Evolutionary conservation across 2,888 invertebrate species (phyloP), one percentile per base, ranked within the genome.

Genomic region (Didymodactylos carnosus): DNA sequence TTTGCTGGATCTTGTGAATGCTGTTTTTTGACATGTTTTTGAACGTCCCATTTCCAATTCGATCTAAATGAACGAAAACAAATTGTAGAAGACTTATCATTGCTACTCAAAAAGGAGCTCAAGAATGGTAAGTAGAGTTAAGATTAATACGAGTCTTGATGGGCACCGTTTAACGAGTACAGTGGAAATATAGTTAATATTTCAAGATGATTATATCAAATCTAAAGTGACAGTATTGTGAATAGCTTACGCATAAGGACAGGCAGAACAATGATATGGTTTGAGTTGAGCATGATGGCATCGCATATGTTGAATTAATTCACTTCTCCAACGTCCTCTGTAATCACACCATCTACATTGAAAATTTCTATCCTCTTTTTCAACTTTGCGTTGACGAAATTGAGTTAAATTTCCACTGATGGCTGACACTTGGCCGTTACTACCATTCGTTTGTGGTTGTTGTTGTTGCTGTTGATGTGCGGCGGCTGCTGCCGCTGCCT

Each of bases 291-390:
- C 82, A 27, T 75, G 75, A 77, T 83, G 82, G 76, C 83, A 83
- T 77, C 83, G 81, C 82, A 82, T 82, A 76, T 83, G 83, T 76
- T 83, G 82, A 8, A 80, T 82, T 69, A 83, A 81, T 77, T 83
- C 83, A 49, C 81, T 81, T 19, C 82, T 82, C 83, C 83, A 83
- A 71, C 83, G 78, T 5, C 83, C 83, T 41, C 81, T 77, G 76
- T 81, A 83, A 71, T 82, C 82, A 76, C 83, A 83, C 62, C 80
- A 78, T 1, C 80, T 77, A 75, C 83, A 83, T 7, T 82, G 81
- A 29, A 82, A 77, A 25, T 70, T 79, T 77, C 70, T 78, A 79
- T 19, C 77, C 73, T 73, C 76, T 75, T 72, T 75, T 46, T 72
- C 72, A 41, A 39, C 43, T 70, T 39, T 49, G 78, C 51, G 19